Evolutionary conservation across 2,113 vertebrate genomes (phyloP).

Genomic region (Coturnix japonica): DNA sequence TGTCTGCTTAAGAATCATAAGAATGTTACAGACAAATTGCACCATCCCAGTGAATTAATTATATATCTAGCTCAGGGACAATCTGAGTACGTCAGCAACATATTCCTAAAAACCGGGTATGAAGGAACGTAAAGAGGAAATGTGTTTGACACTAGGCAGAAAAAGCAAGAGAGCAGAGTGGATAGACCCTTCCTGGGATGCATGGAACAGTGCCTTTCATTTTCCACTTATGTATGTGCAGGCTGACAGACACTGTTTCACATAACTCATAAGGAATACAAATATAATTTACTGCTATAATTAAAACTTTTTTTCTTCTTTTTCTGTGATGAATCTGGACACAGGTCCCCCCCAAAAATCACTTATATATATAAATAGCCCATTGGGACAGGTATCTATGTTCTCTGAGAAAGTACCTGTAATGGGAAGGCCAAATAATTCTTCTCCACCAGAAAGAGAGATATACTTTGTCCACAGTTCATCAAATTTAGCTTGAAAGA

Average conservation of each 20-base stretch:
- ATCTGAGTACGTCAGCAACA: neutral
- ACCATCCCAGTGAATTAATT: conserved; percentile 14
- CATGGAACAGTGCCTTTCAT: neutral
- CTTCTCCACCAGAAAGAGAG: conserved; percentile 81
- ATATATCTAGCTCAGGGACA: neutral
- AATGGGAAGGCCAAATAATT: conserved; percentile 84
- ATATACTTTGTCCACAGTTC: conserved; percentile 83
- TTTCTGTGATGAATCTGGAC: neutral
- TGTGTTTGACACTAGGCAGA: neutral
- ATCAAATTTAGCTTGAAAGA: conserved; percentile 83
- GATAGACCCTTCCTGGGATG: neutral
- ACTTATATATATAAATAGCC: neutral
- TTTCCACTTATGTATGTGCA: neutral
- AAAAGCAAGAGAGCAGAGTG: neutral
- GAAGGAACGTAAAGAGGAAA: neutral
- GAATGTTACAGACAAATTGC: neutral
- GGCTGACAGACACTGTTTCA: neutral
- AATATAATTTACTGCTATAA: neutral
- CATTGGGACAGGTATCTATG: neutral
- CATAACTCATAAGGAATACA: neutral
- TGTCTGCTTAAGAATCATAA: neutral
- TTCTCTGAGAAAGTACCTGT: conserved; percentile 67
- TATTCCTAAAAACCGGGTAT: neutral
- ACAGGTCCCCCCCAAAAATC: neutral
- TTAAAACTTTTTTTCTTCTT: neutral